These are phyloP conservation scores for Aleiodes sp. DNA, from an alignment of 1,140 invertebrate genomes.

Conservation along the genomic window DNA sequence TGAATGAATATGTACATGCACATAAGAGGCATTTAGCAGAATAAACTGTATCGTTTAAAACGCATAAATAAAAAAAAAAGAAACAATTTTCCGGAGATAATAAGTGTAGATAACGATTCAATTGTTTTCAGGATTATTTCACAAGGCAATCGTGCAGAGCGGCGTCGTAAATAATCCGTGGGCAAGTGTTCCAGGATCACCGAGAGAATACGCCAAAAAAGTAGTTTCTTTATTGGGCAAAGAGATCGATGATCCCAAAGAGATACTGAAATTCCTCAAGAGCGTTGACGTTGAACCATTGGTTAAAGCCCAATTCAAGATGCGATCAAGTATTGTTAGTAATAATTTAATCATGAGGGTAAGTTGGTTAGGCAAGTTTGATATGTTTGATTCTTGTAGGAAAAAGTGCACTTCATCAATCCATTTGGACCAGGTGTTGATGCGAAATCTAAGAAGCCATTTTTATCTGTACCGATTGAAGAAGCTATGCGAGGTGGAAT, in stretches of 20 bases:
- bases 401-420: slow-evolving; percentile 31
- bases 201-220: slow-evolving; percentile 56
- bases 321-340: neutral
- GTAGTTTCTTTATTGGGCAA: slow-evolving; percentile 59
- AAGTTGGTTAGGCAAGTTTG: neutral
- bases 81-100: neutral
- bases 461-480: slow-evolving; percentile 56
- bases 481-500: slow-evolving; percentile 57
- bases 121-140: slow-evolving; percentile 65
- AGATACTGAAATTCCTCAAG: slow-evolving; percentile 62
- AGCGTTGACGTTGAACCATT: slow-evolving; percentile 47
- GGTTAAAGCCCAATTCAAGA: neutral
- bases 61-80: too few relatives aligned
- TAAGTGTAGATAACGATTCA: neutral
- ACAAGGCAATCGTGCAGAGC: slow-evolving; percentile 71
- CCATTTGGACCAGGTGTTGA: slow-evolving; percentile 51
- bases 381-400: slow-evolving; percentile 41
- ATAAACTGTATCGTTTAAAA: too few relatives aligned
- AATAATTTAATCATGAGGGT: neutral
- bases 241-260: slow-evolving; percentile 56
- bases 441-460: slow-evolving; percentile 51
- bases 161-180: slow-evolving; percentile 65
- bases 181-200: slow-evolving; percentile 43
- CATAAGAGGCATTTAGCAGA: too few relatives aligned
- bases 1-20: too few relatives aligned